A percentile compares a stretch with the other conserved stretches of the same genome.
phyloP scores from a whole-genome alignment of 2,113 vertebrate species.

The Nipponia nippon region DNA sequence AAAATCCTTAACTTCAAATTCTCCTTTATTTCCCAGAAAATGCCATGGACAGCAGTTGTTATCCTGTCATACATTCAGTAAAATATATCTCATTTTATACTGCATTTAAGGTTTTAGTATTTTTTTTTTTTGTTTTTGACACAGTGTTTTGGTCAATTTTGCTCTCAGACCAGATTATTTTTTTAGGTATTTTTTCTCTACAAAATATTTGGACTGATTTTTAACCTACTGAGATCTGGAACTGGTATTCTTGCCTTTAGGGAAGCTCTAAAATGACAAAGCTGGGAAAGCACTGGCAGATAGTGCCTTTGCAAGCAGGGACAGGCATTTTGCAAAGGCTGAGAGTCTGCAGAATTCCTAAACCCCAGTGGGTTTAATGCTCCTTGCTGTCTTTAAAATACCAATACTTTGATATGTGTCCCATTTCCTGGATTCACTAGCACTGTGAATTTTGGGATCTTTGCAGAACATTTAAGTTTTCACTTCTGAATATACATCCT shows the following conservation, averaged over 20 bases:
- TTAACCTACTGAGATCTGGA: background rate
- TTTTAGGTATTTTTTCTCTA: background rate
- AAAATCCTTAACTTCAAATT: background rate
- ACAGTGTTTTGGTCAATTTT: background rate
- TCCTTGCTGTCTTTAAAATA: background rate
- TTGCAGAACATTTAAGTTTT: background rate
- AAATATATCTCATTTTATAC: background rate
- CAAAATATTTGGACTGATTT: background rate
- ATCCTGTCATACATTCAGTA: background rate
- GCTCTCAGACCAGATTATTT: background rate
- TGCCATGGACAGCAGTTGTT: background rate
- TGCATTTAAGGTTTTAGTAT: background rate
- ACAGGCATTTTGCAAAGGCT: background rate
- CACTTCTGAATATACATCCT: background rate
- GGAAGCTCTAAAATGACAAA: background rate
- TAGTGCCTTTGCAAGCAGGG: background rate
- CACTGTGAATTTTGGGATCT: background rate
- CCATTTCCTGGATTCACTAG: background rate
- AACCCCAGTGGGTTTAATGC: background rate
- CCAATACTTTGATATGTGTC: background rate
- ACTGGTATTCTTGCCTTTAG: background rate
- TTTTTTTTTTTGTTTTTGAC: background rate
- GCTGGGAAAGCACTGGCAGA: background rate
- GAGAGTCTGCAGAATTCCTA: background rate
- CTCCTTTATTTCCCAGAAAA: background rate